Evolutionary conservation across 2,113 vertebrate genomes (phyloP).

Genomic region (Coturnix japonica): DNA sequence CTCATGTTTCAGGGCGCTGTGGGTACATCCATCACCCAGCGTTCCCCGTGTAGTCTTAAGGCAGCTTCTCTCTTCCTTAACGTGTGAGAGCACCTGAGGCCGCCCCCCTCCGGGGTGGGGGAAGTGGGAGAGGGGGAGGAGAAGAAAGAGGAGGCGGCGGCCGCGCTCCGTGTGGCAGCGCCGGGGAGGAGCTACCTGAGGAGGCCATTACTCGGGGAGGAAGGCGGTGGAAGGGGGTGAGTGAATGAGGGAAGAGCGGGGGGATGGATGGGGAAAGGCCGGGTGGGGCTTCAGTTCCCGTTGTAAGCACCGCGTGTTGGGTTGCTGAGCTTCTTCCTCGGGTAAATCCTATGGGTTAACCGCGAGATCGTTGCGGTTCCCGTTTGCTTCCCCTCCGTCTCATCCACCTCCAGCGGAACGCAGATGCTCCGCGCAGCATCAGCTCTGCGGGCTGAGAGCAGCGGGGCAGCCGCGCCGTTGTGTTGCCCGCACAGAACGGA

Average conservation of each 20-base stretch:
- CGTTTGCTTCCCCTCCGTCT: not conserved
- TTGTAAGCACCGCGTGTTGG: rapidly evolving
- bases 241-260: not conserved
- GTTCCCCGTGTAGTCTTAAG: too few species aligned
- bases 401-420: not conserved
- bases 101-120: not conserved
- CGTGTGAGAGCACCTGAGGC: not conserved
- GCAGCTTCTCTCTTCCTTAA: too few species aligned
- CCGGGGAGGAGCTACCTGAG: not conserved
- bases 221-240: not conserved
- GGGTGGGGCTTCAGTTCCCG: too few species aligned
- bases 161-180: not conserved
- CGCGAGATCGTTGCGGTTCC: not conserved
- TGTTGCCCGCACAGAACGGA: not conserved
- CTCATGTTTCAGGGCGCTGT: not conserved
- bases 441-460: not conserved
- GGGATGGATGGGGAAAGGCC: too few species aligned
- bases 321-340: not conserved
- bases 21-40: too few species aligned
- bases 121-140: not conserved
- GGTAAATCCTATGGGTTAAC: not conserved
- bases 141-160: too few species aligned
- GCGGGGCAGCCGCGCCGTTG: rapidly evolving
- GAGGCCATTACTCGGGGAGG: not conserved
- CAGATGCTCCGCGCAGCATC: not conserved